These are phyloP conservation scores for Halcyon chelicuti DNA, from an alignment of 2,797 vertebrate species.

Conservation along the genomic window DNA sequence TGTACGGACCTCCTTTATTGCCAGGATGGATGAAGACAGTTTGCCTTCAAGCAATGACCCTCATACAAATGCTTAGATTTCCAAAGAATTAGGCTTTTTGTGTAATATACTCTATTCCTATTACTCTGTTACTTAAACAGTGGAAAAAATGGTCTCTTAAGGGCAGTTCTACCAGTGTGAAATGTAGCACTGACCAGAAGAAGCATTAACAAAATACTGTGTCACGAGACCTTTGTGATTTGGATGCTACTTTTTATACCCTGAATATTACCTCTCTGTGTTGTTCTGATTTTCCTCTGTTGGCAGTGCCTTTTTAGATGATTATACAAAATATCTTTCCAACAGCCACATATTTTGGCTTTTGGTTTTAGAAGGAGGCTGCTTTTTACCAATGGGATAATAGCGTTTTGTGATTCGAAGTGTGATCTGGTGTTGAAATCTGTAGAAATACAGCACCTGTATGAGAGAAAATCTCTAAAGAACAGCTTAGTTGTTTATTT, in stretches of 20 bases:
- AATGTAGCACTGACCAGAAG: not conserved
- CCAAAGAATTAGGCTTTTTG: not conserved
- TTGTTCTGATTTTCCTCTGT: not conserved
- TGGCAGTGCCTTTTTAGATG: not conserved
- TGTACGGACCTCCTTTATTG: fast-evolving
- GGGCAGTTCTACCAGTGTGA: not conserved
- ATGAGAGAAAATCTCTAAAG: not conserved
- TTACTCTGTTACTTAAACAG: not conserved
- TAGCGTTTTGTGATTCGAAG: not conserved
- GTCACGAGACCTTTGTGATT: not conserved
- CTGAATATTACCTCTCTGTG: not conserved
- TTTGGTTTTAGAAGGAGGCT: not conserved
- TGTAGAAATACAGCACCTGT: not conserved
- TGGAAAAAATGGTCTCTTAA: not conserved
- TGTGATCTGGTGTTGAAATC: not conserved
- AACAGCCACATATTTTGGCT: not conserved
- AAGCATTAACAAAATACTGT: not conserved
- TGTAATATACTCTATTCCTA: not conserved
- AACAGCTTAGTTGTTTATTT: not conserved
- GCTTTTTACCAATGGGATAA: not conserved
- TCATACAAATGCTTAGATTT: not conserved
- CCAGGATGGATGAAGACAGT: not conserved
- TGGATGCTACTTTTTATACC: not conserved
- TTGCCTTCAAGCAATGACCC: fast-evolving
- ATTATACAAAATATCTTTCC: not conserved